phyloP scores from a whole-genome alignment of 92 coral and sea anemone genomes.

The Palythoa heliodiscus region DNA sequence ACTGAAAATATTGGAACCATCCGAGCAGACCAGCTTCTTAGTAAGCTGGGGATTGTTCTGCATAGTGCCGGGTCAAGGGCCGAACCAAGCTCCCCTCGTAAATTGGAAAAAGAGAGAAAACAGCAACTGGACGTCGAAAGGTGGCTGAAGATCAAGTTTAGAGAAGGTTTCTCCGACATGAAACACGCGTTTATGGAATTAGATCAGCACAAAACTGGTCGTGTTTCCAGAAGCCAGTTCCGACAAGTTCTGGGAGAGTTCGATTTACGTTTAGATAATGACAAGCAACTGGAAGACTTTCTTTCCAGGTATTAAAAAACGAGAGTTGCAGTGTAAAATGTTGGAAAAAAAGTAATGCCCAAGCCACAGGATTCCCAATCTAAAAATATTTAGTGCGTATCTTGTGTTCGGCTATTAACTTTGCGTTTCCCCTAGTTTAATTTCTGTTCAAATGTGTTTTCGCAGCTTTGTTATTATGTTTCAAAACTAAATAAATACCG shows the following conservation, averaged over 20 bases:
- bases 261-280: slow-evolving; percentile 76
- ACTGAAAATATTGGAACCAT: slow-evolving; percentile 94
- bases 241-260: slow-evolving; percentile 85
- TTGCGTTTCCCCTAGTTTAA: too few relatives aligned
- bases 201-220: slow-evolving; percentile 94
- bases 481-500: too few relatives aligned
- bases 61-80: slow-evolving; percentile 64
- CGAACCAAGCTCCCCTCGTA: slow-evolving; percentile 75
- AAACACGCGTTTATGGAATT: slow-evolving; percentile 95
- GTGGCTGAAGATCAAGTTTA: slow-evolving; percentile 90
- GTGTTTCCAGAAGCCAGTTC: slow-evolving; percentile 83
- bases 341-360: neutral
- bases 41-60: slow-evolving; percentile 86
- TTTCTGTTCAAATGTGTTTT: too few relatives aligned
- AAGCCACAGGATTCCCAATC: neutral
- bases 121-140: slow-evolving; percentile 86
- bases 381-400: neutral
- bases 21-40: slow-evolving; percentile 82
- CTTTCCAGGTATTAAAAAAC: slow-evolving; percentile 74
- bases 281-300: slow-evolving; percentile 93
- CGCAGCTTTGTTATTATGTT: too few relatives aligned
- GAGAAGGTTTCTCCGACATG: slow-evolving; percentile 98
- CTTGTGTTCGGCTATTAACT: neutral
- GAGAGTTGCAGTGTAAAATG: neutral
- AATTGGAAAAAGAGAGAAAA: slow-evolving; percentile 85